These are phyloP conservation scores for Rhynchomys soricoides DNA, from an alignment of 2,113 vertebrate genomes.

Conservation along the genomic window DNA sequence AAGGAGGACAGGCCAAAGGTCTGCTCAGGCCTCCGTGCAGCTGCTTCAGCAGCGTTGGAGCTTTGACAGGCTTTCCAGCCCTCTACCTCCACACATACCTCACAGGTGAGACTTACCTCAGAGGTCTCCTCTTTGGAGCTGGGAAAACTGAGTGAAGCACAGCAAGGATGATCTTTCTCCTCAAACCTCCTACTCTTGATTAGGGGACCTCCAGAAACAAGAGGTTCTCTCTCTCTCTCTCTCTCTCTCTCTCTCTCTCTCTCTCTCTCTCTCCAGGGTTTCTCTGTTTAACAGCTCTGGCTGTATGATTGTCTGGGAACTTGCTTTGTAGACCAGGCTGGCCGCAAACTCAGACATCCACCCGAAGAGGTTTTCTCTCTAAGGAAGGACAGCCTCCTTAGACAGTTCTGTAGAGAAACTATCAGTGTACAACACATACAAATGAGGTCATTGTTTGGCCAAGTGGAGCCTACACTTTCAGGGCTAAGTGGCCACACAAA, in stretches of 20 bases:
- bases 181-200: background rate
- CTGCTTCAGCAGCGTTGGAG: background rate
- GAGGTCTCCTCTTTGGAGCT: background rate
- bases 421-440: no score
- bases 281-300: no score
- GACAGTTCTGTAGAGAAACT: background rate
- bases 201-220: background rate
- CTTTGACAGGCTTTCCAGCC: background rate
- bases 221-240: background rate
- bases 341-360: background rate
- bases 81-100: no score
- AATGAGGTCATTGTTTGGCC: background rate
- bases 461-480: background rate
- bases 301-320: background rate
- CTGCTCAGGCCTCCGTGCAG: fast-evolving
- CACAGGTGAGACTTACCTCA: background rate
- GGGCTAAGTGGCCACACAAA: background rate
- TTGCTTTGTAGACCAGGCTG: background rate
- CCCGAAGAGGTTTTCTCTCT: background rate
- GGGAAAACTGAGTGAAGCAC: background rate
- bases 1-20: conserved; percentile 55
- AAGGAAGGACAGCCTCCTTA: background rate
- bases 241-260: no score
- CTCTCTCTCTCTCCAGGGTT: no score
- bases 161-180: no score